Evolutionary conservation across 2,888 invertebrate species (phyloP).

Genomic region (Anodontia alba): DNA sequence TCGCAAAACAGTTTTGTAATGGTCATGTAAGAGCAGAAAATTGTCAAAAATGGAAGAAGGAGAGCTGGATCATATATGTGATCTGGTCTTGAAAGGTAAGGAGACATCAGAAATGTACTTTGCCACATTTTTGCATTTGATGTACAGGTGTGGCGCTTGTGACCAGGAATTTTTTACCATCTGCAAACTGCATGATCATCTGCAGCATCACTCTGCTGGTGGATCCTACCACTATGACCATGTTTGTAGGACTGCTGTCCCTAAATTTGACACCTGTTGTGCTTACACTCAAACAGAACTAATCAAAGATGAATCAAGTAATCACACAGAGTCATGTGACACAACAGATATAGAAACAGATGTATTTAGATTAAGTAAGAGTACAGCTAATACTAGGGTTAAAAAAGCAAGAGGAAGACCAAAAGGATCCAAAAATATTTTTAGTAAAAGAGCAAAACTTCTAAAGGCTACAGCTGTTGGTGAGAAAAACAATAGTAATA

Average conservation of each 20-base stretch:
- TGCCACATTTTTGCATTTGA: background rate
- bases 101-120: background rate
- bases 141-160: conserved; percentile 53
- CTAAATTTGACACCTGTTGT: conserved; percentile 55
- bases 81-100: background rate
- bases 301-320: background rate
- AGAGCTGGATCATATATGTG: background rate
- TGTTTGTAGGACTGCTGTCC: conserved; percentile 52
- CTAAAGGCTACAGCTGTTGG: background rate
- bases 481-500: background rate
- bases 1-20: too few species aligned
- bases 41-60: background rate
- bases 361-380: background rate
- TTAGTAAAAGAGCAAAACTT: background rate
- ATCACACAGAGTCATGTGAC: background rate
- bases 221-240: conserved; percentile 60
- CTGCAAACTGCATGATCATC: conserved; percentile 54
- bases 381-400: background rate
- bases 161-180: conserved; percentile 38
- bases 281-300: conserved; percentile 43
- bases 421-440: conserved; percentile 3
- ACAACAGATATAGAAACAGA: background rate
- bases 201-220: conserved; percentile 40
- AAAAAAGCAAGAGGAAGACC: background rate
- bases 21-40: too few species aligned